phyloP scores from a whole-genome alignment of 2,113 vertebrate genomes.

The Felis catus region F.catus_Fca126_mat1.0 CM031414.1:98060001-98060500 shows the following conservation, averaged over 20 bases:
- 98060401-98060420: neutral
- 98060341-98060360: neutral
- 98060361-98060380: neutral
- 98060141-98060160: neutral
- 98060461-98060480: neutral
- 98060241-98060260: neutral
- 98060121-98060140: neutral
- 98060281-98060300: neutral
- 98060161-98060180: neutral
- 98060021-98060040: too few species aligned
- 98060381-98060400: neutral
- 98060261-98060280: neutral
- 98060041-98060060: too few species aligned
- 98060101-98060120: too few species aligned
- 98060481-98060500: neutral
- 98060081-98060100: too few species aligned
- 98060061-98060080: too few species aligned
- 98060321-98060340: neutral
- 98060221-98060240: neutral
- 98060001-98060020: neutral
- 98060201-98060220: neutral
- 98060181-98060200: neutral
- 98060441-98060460: neutral
- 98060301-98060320: neutral
- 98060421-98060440: neutral